These are phyloP conservation scores for Philhelius pedissequus DNA, from an alignment of 2,888 invertebrate species.

Conservation along the genomic window DNA sequence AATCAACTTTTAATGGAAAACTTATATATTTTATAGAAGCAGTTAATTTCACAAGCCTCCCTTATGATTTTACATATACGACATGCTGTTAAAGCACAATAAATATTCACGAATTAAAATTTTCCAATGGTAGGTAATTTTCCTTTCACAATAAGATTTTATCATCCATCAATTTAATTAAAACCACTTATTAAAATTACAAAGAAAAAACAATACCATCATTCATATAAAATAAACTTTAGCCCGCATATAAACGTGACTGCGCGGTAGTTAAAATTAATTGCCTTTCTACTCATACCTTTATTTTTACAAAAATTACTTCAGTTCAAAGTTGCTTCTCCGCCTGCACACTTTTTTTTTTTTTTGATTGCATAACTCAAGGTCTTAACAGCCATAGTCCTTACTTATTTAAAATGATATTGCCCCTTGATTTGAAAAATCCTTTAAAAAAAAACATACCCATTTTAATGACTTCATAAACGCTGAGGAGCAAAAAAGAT, in stretches of 20 bases:
- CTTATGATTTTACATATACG: too few relatives aligned
- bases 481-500: constrained; percentile 30
- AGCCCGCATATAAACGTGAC: background rate
- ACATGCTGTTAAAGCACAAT: too few relatives aligned
- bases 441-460: constrained; percentile 16
- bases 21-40: too few relatives aligned
- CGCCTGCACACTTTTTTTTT: background rate
- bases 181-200: background rate
- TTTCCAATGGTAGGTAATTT: too few relatives aligned
- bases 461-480: constrained; percentile 41
- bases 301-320: background rate
- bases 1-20: too few relatives aligned
- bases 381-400: background rate
- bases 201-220: background rate
- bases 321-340: background rate
- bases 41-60: too few relatives aligned
- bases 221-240: background rate
- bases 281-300: constrained; percentile 16
- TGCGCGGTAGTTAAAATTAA: constrained; percentile 9
- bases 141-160: background rate
- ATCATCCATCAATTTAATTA: background rate
- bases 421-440: constrained; percentile 5
- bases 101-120: too few relatives aligned
- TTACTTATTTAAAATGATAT: constrained; percentile 20
- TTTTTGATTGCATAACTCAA: background rate